phyloP scores from a whole-genome alignment of 2,113 vertebrate species.

The Tympanuchus pallidicinctus region DNA sequence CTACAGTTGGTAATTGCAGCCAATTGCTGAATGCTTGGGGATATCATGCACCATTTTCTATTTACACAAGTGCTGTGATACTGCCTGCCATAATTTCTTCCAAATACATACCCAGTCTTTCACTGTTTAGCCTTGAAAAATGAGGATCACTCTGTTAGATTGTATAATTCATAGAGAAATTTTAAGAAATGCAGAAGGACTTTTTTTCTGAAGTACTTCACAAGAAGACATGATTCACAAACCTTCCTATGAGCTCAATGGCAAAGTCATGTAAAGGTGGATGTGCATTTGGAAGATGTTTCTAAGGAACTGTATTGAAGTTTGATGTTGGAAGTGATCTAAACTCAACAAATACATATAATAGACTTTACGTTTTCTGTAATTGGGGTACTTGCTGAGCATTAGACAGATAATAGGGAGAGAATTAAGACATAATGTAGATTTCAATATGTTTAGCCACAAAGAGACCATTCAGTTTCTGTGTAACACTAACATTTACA shows the following conservation, averaged over 20 bases:
- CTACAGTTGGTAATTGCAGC: neutral
- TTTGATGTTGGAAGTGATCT: neutral
- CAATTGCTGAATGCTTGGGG: neutral
- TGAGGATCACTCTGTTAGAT: neutral
- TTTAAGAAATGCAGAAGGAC: neutral
- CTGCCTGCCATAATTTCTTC: neutral
- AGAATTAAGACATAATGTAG: neutral
- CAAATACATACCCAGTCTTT: neutral
- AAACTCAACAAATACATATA: neutral
- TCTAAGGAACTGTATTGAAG: neutral
- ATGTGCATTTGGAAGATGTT: neutral
- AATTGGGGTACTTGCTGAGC: neutral
- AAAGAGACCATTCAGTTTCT: neutral
- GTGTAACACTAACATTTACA: neutral
- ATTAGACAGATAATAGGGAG: neutral
- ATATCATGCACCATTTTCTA: neutral
- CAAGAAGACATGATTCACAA: neutral
- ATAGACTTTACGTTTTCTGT: neutral
- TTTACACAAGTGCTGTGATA: neutral
- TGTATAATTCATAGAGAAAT: neutral
- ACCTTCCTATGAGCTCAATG: neutral
- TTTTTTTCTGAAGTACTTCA: neutral
- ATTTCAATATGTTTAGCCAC: neutral
- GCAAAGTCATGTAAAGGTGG: neutral
- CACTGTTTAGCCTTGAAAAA: slow-evolving; percentile 38